Conservation (phyloP, 2,113 vertebrate species). For the Peucedramus taeniatus region DNA sequence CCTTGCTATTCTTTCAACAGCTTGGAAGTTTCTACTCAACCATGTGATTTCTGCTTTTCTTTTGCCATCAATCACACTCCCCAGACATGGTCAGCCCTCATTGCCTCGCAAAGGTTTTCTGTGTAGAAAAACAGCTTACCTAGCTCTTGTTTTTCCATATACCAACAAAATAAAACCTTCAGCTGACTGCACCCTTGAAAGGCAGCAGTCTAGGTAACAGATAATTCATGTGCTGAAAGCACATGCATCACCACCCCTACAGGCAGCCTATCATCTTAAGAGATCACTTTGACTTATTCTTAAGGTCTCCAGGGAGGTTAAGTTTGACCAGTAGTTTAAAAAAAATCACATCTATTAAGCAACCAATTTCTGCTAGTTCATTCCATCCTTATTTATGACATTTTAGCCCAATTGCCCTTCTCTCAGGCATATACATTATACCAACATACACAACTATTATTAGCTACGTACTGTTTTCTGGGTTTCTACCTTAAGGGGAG, state of each 20-base stretch:
- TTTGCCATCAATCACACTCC: accelerated
- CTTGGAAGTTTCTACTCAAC: not conserved
- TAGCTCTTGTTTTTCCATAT: not conserved
- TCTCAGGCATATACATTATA: not conserved
- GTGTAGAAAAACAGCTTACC: not conserved
- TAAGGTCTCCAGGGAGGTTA: not conserved
- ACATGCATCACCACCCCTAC: not conserved
- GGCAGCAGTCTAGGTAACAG: not conserved
- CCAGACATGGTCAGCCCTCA: not conserved
- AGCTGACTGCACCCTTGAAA: not conserved
- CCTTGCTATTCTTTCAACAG: not conserved
- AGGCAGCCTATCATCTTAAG: not conserved
- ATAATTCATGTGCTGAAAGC: not conserved
- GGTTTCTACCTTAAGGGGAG: not conserved
- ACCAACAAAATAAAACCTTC: not conserved
- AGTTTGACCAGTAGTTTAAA: not conserved
- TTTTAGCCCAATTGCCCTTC: not conserved
- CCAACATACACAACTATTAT: not conserved
- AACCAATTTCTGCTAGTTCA: not conserved
- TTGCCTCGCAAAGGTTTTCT: not conserved
- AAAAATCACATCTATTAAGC: not conserved
- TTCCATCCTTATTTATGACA: not conserved
- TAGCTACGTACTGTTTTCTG: not conserved
- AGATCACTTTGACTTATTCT: not conserved
- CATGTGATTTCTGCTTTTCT: not conserved